phyloP scores from a whole-genome alignment of 2,797 vertebrate species.

The Channa striata region DNA sequence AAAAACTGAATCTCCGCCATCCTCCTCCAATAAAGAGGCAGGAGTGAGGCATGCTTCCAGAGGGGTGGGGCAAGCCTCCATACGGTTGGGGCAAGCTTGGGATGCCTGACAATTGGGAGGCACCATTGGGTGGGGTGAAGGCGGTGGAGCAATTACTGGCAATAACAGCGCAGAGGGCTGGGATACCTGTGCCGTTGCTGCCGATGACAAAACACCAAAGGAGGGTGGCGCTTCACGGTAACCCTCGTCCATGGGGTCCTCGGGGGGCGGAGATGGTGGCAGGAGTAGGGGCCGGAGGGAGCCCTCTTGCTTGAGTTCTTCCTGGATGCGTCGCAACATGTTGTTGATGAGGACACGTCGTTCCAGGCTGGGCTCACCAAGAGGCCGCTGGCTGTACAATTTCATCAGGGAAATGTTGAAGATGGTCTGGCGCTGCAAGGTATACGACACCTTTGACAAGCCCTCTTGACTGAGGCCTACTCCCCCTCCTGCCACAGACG shows the following conservation, averaged over 20 bases:
- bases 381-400: conserved; percentile 94
- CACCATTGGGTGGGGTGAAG: conserved; percentile 88
- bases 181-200: conserved; percentile 80
- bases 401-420: conserved; percentile 99
- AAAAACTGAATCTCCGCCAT: conserved; percentile 84
- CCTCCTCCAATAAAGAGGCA: conserved; percentile 95
- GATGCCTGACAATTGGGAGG: conserved; percentile 82
- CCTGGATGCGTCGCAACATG: conserved; percentile 98
- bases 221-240: conserved; percentile 91
- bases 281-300: conserved; percentile 89
- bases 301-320: conserved; percentile 96
- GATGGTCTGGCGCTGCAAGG: conserved; percentile 98
- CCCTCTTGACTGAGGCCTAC: conserved; percentile 85
- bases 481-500: conserved; percentile 82
- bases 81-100: conserved; percentile 79
- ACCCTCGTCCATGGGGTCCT: conserved; percentile 88
- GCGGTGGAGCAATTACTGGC: conserved; percentile 78
- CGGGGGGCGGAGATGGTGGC: conserved; percentile 86
- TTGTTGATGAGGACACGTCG: conserved; percentile 98
- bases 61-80: conserved; percentile 87
- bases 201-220: conserved; percentile 83
- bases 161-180: conserved; percentile 79
- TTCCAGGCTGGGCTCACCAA: conserved; percentile 94
- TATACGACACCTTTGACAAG: conserved; percentile 97
- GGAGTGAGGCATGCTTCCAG: conserved; percentile 96